Conservation (phyloP, 2,797 vertebrate species). For the Emydoidea blandingii region DNA sequence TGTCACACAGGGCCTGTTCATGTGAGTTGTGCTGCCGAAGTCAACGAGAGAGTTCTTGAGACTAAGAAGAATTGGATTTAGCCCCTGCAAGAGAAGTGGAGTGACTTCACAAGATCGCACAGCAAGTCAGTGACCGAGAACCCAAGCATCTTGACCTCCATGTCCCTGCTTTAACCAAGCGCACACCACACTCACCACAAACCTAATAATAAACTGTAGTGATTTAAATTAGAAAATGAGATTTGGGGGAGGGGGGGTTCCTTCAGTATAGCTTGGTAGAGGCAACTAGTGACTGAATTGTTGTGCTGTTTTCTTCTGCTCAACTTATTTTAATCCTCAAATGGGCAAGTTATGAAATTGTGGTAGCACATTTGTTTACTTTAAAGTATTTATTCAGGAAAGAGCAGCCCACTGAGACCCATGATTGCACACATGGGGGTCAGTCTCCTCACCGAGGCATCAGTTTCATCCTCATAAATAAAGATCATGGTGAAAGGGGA, state of each 20-base stretch:
- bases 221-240: slow-evolving; percentile 33
- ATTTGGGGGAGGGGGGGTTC: background rate
- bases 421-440: slow-evolving; percentile 33
- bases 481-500: background rate
- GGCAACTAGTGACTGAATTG: background rate
- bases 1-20: background rate
- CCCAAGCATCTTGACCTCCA: background rate
- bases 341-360: slow-evolving; percentile 53
- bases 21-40: background rate
- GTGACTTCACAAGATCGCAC: background rate
- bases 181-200: background rate
- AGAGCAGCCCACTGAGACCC: slow-evolving; percentile 19
- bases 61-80: background rate
- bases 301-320: slow-evolving; percentile 40
- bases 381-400: slow-evolving; percentile 38
- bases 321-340: slow-evolving; percentile 49
- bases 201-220: slow-evolving; percentile 17
- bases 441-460: background rate
- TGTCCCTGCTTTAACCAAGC: background rate
- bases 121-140: background rate
- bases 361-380: slow-evolving; percentile 50
- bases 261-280: background rate
- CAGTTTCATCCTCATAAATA: slow-evolving; percentile 33
- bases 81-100: background rate
- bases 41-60: background rate